Evolutionary conservation across 1,140 invertebrate genomes (phyloP), one percentile per base, ranked within the genome.

Genomic region (Sminthurides bifidus): DNA sequence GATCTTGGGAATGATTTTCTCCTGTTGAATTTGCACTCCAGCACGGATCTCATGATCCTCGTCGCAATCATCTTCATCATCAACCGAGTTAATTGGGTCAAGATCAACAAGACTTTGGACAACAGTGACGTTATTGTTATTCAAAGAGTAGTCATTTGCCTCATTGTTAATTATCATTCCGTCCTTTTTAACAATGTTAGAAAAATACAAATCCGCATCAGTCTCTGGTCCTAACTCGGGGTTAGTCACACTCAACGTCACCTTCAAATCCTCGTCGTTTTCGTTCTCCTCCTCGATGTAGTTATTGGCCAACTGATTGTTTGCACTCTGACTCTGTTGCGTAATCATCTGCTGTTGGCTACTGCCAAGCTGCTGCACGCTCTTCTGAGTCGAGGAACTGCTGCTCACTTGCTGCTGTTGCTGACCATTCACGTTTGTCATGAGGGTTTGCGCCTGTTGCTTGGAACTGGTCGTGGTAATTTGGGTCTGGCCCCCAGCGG

Each of bases 181-280:
- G n/a, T 49, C 46, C 6, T 49, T 49, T 49, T 49, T 49, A 49
- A 49, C 35, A 27, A 49, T 31, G 31, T 49, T 49, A 35, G 46
- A 19, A 49, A 49, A 49, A 49, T 49, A 49, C 17, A 49, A 35
- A 43, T 43, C 41, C 31, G 31, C 35, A 27, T 49, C 46, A 3
- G 31, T 31, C 17, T 3, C 31, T 3, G 12, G 10, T 14, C 12
- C 24, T 8, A 12, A 15, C 6, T 4, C 26, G 19, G 6, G 29
- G 24, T 3, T 33, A 19, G 21, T 5, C 14, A 3, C 46, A n/a
- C 6, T 17, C 17, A 33, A n/a, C n/a, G n/a, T 49, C 46, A 49
- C 46, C 46, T 49, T 49, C 8, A 33, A 10, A 49, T 49, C 46
- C 10, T 49, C 46, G 10, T 33, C 46, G 10, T 6, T 21, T 17